These are phyloP conservation scores for Oceanites oceanicus DNA, from an alignment of 2,113 vertebrate species.

Conservation along the genomic window DNA sequence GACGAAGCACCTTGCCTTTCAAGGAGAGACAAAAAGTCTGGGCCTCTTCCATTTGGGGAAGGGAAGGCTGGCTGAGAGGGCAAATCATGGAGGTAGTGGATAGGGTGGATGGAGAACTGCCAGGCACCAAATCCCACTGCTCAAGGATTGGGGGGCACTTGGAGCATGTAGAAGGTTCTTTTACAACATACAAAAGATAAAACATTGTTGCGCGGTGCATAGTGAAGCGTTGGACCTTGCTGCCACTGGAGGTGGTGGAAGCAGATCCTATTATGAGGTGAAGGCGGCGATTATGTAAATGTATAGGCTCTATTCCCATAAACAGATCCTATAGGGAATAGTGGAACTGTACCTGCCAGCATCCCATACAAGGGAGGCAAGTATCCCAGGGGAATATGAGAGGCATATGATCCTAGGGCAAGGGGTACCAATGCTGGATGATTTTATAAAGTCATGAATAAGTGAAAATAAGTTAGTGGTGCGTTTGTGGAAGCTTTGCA, in stretches of 20 bases:
- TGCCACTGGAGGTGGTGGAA: background rate
- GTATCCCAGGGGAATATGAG: background rate
- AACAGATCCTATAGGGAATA: background rate
- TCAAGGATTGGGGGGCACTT: too few species aligned
- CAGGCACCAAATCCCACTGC: background rate
- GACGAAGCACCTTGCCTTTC: background rate
- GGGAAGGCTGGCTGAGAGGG: background rate
- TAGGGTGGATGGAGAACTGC: background rate
- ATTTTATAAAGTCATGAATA: background rate
- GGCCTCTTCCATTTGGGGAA: background rate
- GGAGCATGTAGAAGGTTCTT: background rate
- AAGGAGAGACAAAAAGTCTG: background rate
- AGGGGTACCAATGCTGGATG: background rate
- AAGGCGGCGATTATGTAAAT: background rate
- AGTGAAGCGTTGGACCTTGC: background rate
- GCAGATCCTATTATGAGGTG: background rate
- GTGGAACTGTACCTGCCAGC: background rate
- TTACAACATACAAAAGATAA: background rate
- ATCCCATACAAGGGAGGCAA: background rate
- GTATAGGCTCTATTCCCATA: background rate
- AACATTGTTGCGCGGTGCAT: accelerated
- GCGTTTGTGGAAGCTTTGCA: background rate
- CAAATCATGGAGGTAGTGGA: background rate
- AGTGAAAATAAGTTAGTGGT: background rate
- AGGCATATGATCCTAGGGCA: too few species aligned